Evolutionary conservation across 2,888 invertebrate genomes (phyloP).

Genomic region (Ceraclea dissimilis): DNA sequence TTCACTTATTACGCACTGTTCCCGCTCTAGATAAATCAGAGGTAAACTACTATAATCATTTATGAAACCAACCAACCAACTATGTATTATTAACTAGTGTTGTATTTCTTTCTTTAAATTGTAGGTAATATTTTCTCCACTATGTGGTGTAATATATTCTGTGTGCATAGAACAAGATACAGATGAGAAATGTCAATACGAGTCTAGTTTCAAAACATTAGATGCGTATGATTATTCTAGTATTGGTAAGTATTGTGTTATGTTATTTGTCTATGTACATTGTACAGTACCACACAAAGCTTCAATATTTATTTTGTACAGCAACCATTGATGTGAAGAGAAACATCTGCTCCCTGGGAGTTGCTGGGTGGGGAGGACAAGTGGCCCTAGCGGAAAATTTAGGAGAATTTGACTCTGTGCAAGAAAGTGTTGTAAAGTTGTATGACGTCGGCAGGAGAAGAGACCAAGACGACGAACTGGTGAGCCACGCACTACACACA

Average conservation of each 20-base stretch:
- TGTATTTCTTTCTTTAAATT: neutral
- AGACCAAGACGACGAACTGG: slow-evolving; percentile 85
- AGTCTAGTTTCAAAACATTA: slow-evolving; percentile 90
- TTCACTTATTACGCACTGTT: slow-evolving; percentile 88
- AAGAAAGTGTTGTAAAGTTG: slow-evolving; percentile 83
- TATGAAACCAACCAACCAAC: no score
- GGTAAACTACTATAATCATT: slow-evolving; percentile 29
- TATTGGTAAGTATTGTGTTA: slow-evolving; percentile 55
- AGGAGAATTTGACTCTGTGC: slow-evolving; percentile 72
- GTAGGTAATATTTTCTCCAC: slow-evolving; percentile 77
- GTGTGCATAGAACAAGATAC: slow-evolving; percentile 71
- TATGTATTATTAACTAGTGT: no score
- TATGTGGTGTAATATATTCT: slow-evolving; percentile 83
- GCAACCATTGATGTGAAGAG: slow-evolving; percentile 91
- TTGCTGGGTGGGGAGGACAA: slow-evolving; percentile 77
- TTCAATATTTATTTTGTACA: slow-evolving; percentile 31
- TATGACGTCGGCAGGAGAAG: slow-evolving; percentile 87
- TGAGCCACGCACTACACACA: slow-evolving; percentile 31
- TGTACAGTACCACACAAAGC: neutral
- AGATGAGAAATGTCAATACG: slow-evolving; percentile 66
- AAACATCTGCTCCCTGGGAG: slow-evolving; percentile 78
- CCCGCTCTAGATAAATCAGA: slow-evolving; percentile 87
- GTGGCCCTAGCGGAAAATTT: slow-evolving; percentile 88
- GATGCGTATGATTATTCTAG: slow-evolving; percentile 92
- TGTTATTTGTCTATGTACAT: neutral